Base-by-base conservation (phyloP, 2,888 invertebrate species). In the Diplolepis rosae region DNA sequence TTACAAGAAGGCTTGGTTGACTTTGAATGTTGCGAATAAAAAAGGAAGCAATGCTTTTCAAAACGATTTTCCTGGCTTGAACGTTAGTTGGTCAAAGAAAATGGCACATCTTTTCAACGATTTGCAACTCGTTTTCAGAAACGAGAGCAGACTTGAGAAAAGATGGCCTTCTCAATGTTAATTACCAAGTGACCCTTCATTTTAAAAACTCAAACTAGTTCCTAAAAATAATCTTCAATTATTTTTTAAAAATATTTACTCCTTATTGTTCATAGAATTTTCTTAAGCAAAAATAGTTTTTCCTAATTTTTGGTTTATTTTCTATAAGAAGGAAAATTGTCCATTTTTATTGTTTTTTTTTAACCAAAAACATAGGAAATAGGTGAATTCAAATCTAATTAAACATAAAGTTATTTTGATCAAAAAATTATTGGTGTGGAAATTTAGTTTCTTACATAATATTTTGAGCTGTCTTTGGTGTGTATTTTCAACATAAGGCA, bases 21-120 rank as follows among this genome's bases (percentile, higher is more conserved):
- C 24, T 39, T 22, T n/a, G 22, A 24, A 24, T 22, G n/a, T 22
- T 5, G 39, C 39, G 13, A 61, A 24, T 39, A 15, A 35, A 54
- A 54, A 32, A 54, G 30, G 15, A 30, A 54, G 32, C 39, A 61
- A 7, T 24, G 61, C 39, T 61, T 39, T 61, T 61, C n/a, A 61
- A 61, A 39, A 61, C 7, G 13, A 24, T 39, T 61, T 61, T 11
- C n/a, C 39, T 61, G 24, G 39, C 5, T 22, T 56, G 22, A 56
- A 39, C 24, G n/a, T 3, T 52, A 24, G 39, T 61, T n/a, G 27
- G 6, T 22, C 39, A 39, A n/a, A 35, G 15, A 61, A 61, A 61
- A 39, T 39, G 61, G 61, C 61, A 24, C 61, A 61, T 24, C 61
- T 61, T 39, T 61, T 61, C 39, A 61, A 39, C n/a, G 39, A 61